Base-by-base conservation (phyloP, 2,888 invertebrate species). In the Hipparchia sbordonii region DNA sequence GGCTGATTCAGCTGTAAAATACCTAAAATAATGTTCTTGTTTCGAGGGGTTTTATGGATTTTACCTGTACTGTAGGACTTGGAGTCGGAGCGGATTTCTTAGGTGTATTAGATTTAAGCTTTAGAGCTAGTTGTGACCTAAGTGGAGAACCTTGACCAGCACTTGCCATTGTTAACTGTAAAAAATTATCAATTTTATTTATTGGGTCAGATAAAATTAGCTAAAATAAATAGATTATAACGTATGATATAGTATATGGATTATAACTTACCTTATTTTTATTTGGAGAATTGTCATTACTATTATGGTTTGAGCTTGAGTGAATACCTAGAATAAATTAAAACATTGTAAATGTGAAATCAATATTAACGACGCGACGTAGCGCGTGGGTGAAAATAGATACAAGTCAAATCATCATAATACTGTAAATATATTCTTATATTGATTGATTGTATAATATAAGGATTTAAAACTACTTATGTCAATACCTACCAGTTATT, bases 111-210 rank as follows among this genome's bases (percentile, higher is more conserved):
- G 94, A 93, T 89, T 95, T 95, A 76, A 96, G 89, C 89, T 96
- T 96, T 79, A 96, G 90, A 70, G 96, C 96, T 80, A 96, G 90
- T 85, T 96, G 96, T 71, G 96, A 96, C 80, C 97, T 94, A 71
- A 96, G 90, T 4, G 97, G 97, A 12, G 97, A 97, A 48, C 97
- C 96, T 85, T 96, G 96, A 54, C 96, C 96, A 74, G 95, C 95
- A 82, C 94, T 93, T 13, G 95, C 90, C 87, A 94, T 89, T 71
- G 90, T 84, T 72, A 93, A 82, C 94, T 94, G 81, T 82, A 87
- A 88, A 77, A 76, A 71, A 79, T 69, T 5, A 67, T 45, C 4
- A 45, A 7, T 51, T 7, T 13, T 33, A 45, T 12, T 51, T n/a
- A 48, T 33, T 61, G 5, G n/a, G 6, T 54, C 23, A 23, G 23